Conservation (phyloP, 1,140 invertebrate genomes). For the Calycopis cecrops region DNA sequence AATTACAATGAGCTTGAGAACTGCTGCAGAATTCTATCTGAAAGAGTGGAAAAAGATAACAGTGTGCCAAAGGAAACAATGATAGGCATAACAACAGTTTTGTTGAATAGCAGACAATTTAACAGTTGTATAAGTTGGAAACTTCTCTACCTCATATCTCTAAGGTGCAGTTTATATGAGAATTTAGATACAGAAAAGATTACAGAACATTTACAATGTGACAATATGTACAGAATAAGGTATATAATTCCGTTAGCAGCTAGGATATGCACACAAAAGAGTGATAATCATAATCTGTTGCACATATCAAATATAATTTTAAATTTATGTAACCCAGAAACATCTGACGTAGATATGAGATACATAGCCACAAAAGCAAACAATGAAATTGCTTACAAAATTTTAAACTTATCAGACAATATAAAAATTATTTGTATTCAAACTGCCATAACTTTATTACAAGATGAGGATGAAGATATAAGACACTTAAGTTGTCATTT, state of each 20-base stretch:
- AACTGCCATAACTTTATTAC: conserved; percentile 51
- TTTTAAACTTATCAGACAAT: conserved; percentile 35
- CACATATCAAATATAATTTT: conserved; percentile 40
- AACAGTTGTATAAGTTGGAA: conserved; percentile 35
- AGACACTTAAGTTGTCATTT: conserved; percentile 48
- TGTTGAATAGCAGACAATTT: conserved; percentile 23
- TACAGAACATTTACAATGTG: conserved; percentile 22
- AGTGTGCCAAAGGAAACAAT: conserved; percentile 27
- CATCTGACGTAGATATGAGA: conserved; percentile 54
- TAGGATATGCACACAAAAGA: conserved; percentile 26
- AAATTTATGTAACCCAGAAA: conserved; percentile 43
- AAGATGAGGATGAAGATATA: conserved; percentile 70
- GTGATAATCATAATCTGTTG: conserved; percentile 28
- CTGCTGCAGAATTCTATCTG: conserved; percentile 34
- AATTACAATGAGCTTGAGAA: conserved; percentile 40
- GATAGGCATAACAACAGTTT: conserved; percentile 28
- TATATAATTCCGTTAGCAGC: conserved; percentile 55
- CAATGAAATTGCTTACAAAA: conserved; percentile 49
- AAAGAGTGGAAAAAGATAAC: conserved; percentile 32
- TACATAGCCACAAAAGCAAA: conserved; percentile 49
- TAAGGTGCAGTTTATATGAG: conserved; percentile 25
- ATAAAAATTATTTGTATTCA: conserved; percentile 52
- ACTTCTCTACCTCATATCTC: conserved; percentile 47
- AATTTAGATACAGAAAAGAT: conserved; percentile 23
- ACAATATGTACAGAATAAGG: conserved; percentile 43